phyloP scores from a whole-genome alignment of 2,888 invertebrate genomes.

The Selenia dentaria region DNA sequence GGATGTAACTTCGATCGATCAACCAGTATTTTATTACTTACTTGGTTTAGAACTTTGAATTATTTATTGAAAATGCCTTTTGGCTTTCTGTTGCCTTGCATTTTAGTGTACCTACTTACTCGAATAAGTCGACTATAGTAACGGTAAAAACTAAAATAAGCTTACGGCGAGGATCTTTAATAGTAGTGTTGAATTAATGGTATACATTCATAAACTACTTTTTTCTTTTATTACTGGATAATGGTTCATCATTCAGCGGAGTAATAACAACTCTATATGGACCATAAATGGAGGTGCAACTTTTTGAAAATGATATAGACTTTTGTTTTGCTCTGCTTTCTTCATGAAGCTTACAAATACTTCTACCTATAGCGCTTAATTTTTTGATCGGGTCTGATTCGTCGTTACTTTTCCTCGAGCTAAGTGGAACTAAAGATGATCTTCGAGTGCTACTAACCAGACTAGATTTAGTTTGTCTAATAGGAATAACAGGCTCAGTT shows the following conservation, averaged over 20 bases:
- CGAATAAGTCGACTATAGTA: no score
- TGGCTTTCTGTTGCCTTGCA: no score
- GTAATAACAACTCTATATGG: constrained; percentile 69
- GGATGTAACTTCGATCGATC: no score
- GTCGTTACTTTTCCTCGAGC: constrained; percentile 52
- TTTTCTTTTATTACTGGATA: constrained; percentile 46
- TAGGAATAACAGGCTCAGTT: constrained; percentile 50
- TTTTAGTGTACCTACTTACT: no score
- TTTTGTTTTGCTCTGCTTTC: constrained; percentile 64
- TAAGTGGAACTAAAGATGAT: constrained; percentile 48
- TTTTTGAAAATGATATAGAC: constrained; percentile 67
- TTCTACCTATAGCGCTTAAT: constrained; percentile 72
- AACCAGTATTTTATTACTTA: no score
- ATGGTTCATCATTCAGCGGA: constrained; percentile 60
- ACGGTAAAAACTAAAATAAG: no score
- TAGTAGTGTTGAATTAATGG: no score
- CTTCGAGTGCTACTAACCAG: constrained; percentile 50
- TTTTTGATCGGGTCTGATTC: constrained; percentile 69
- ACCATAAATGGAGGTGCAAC: constrained; percentile 68
- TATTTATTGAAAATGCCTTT: no score
- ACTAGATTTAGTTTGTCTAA: constrained; percentile 67
- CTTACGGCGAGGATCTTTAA: no score
- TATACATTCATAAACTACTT: constrained; percentile 34
- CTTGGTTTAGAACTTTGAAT: no score
- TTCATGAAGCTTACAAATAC: constrained; percentile 69